Base-by-base conservation (phyloP, 2,113 vertebrate species). In the Notarius lentiginosus region DNA sequence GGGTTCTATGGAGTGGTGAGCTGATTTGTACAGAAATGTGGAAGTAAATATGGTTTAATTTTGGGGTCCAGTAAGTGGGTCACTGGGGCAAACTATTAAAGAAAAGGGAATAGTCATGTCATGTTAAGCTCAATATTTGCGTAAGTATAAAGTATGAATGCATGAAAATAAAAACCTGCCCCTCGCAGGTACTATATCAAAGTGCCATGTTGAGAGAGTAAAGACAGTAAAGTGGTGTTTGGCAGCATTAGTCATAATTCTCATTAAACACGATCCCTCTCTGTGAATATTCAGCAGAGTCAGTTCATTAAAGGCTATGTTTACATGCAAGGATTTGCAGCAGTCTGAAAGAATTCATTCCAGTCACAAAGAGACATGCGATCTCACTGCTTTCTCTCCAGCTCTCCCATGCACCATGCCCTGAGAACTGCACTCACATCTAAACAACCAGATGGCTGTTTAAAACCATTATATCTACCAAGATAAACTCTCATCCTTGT, bases 361-460 rank as follows among this genome's bases (percentile, higher is more conserved):
- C n/a, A 12, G 47, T 22, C 20, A 91, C 89, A 91, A 90, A 91
- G 72, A 66, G 87, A 90, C 49, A 83, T 85, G 65, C 60, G 15
- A 84, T 76, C 87, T 63, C 85, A 88, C 90, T 70, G 73, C 83
- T 86, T n/a, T 61, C 72, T 80, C 81, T 82, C 12, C 63, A 27
- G 7, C 83, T 56, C 58, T 58, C 55, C 80, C 58, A 88, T 87
- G 89, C 84, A 87, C 89, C 83, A 72, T 91, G 86, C 90, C 89
- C 84, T 88, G 83, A 60, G 88, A 90, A 70, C 75, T 70, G 86
- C 90, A 84, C 86, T 86, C 90, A 90, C 91, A 93, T 92, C 90
- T 94, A 93, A 95, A 95, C 93, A 93, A 88, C 88, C 90, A 87
- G 89, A 94, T 93, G 93, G 91, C 90, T 93, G 91, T 93, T 95